These are phyloP conservation scores for Zonitis immaculata DNA, from an alignment of 2,888 invertebrate genomes.

Conservation along the genomic window DNA sequence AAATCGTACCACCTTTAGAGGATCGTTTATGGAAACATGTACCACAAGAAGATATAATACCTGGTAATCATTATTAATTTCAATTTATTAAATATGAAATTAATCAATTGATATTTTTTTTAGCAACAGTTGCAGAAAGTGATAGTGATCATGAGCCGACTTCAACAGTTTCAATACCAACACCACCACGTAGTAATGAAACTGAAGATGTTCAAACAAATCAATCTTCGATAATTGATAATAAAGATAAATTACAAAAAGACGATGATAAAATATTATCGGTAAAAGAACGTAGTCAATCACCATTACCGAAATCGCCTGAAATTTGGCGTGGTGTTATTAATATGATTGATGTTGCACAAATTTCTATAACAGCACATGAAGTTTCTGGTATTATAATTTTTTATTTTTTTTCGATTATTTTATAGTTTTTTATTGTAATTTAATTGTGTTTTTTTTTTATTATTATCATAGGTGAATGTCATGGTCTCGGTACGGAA, in stretches of 20 bases:
- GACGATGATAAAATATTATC: constrained; percentile 22
- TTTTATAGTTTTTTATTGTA: neutral
- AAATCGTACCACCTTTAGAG: constrained; percentile 50
- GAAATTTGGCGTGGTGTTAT: constrained; percentile 75
- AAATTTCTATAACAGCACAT: constrained; percentile 78
- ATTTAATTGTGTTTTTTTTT: constrained; percentile 24
- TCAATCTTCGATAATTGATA: constrained; percentile 11
- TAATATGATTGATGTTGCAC: constrained; percentile 86
- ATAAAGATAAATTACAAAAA: constrained; percentile 3
- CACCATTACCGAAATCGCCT: constrained; percentile 29
- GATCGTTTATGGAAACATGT: constrained; percentile 54
- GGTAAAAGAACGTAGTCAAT: constrained; percentile 26
- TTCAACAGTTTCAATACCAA: constrained; percentile 69
- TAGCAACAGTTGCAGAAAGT: constrained; percentile 48
- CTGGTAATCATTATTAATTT: constrained; percentile 33
- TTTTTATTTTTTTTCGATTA: neutral
- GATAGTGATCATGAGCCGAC: constrained; percentile 75
- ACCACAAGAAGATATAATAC: constrained; percentile 43
- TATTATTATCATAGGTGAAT: constrained; percentile 56
- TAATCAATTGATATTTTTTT: constrained; percentile 15
- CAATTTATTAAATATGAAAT: neutral
- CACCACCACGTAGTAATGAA: constrained; percentile 49
- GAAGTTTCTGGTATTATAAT: constrained; percentile 60
- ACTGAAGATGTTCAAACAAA: constrained; percentile 36
- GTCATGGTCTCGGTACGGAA: constrained; percentile 64